These are phyloP conservation scores for Galagoides demidoff DNA, from an alignment of 2,797 vertebrate species.

Conservation along the genomic window DNA sequence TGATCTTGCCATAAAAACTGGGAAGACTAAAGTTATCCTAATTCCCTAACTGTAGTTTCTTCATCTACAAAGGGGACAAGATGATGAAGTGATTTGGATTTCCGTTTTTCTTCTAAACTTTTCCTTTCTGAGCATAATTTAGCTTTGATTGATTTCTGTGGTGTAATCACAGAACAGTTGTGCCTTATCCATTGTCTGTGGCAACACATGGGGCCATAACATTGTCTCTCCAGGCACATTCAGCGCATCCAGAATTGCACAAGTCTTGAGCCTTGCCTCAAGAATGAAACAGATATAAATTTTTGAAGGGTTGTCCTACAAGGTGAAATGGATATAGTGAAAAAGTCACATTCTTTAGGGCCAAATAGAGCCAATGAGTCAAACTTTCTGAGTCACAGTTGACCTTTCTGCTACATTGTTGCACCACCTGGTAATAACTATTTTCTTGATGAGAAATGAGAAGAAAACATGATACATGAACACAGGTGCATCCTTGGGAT, in stretches of 20 bases:
- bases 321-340: neutral
- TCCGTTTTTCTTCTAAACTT: neutral
- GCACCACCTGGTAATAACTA: neutral
- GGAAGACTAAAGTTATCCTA: no score
- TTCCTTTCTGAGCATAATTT: neutral
- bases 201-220: neutral
- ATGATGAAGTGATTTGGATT: neutral
- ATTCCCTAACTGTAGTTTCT: neutral
- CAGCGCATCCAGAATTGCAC: neutral
- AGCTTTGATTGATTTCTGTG: neutral
- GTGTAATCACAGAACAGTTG: neutral
- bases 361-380: neutral
- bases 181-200: neutral
- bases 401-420: neutral
- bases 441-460: neutral
- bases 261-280: neutral
- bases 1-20: neutral
- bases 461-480: fast-evolving
- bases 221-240: neutral
- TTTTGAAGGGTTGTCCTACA: neutral
- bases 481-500: neutral
- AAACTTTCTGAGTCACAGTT: neutral
- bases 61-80: neutral
- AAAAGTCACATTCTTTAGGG: neutral
- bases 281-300: neutral